Base-by-base conservation (phyloP, 2,113 vertebrate genomes). In the Eudyptes chrysolophus region DNA sequence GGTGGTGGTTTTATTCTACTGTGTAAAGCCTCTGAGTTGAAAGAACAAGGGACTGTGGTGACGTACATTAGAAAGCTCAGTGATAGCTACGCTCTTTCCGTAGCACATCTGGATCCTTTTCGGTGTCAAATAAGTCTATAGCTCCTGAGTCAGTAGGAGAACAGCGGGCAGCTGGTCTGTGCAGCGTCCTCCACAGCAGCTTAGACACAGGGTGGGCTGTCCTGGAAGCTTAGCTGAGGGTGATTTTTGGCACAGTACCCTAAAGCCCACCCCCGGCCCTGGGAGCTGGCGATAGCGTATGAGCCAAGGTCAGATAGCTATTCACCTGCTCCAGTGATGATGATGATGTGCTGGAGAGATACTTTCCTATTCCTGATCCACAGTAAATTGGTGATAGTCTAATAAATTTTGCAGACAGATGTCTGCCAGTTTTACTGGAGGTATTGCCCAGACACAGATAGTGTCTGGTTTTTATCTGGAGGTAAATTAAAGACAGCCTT, bases 41-140 rank as follows among this genome's bases (percentile, higher is more conserved):
- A 60, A 32, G 66, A 66, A 52, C 24, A 21, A 52, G 52, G 40
- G 26, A 14, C 66, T 29, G 25, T 54, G 30, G 30, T 61, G 21
- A 17, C 0, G 0, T 44, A 29, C 16, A 3, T 36, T 32, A 61
- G 38, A 48, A 48, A 79, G 40, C 54, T 80, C 16, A 44, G 68
- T 25, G 48, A 36, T 42, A 38, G 54, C 52, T 61, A 1, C 17
- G 15, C 34, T 40, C 12, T 24, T 58, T 51, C 55, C 0, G 0
- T 69, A 75, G 42, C 49, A 40, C 9, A 10, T 5, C 3, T n/a
- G 32, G 34, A 58, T 81, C 24, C 17, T 22, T 57, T 80, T n/a
- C 52, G 61, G 32, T 27, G 27, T 44, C 36, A 51, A 25, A 8
- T 29, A 49, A 36, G n/a, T 20, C 60, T 36, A 15, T 54, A 57